Base-by-base conservation (phyloP, 2,797 vertebrate species). In the Aphelocoma californica region DNA sequence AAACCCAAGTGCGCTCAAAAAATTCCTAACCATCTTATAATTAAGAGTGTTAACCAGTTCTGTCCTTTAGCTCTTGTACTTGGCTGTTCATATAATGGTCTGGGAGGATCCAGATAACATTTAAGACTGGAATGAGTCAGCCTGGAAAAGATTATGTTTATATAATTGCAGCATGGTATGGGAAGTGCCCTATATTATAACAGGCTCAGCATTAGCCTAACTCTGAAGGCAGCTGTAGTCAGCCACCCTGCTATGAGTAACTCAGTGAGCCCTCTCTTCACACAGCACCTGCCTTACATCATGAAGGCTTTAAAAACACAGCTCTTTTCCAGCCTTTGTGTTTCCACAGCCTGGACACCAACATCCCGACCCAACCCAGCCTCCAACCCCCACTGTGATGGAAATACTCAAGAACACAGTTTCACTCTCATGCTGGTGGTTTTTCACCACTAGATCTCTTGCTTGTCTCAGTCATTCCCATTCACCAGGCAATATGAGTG, bases 41-140 rank as follows among this genome's bases (percentile, higher is more conserved):
- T 86, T 56, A 90, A 32, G 70, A 88, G 60, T 11, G 56, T 79
- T 96, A 90, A 92, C 61, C 56, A 67, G 67, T 51, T 86, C 86
- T 71, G 61, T 86, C 61, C 78, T 57, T 62, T 28, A 87, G 67
- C 74, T 82, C 72, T 85, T 65, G 34, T 25, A 56, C 72, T 82
- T 85, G 74, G 78, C 42, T 92, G 78, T 67, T 80, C 75, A 40
- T 25, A n/a, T 90, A 88, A 88, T 95, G 88, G 67, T 73, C 88
- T 92, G 90, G 94, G 92, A 96, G 88, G 89, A 81, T 77, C 81
- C 88, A 96, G 95, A 95, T 96, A 97, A 96, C 93, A 94, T 96
- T 93, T 88, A 93, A 74, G 73, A 83, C 56, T 92, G 56, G 64
- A 90, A 71, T 92, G 94, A 96, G 80, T 97, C 95, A 96, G 57